Percentiles rank a stretch among this genome's conserved stretches.
Conservation (phyloP, 2,888 invertebrate species). For the Lasiommata megera region DNA sequence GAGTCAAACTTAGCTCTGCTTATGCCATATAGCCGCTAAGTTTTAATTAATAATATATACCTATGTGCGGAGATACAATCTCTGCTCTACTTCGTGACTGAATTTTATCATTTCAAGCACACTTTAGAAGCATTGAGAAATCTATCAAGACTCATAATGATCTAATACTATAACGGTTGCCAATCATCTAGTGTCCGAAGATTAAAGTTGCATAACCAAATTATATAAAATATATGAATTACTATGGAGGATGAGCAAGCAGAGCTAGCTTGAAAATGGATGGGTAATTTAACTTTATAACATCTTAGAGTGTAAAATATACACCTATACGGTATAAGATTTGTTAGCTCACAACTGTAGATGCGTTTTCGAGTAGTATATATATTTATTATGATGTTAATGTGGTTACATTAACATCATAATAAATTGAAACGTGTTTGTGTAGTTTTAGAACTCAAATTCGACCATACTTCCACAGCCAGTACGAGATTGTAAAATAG, state of each 20-base stretch:
- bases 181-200: slow-evolving; percentile 16
- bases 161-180: not conserved
- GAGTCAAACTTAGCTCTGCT: no score
- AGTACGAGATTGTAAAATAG: no score
- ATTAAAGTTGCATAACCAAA: slow-evolving; percentile 15
- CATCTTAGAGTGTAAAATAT: not conserved
- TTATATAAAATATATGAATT: slow-evolving; percentile 11
- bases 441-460: no score
- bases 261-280: not conserved
- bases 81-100: slow-evolving; percentile 53
- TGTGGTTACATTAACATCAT: no score
- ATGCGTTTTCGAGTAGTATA: no score
- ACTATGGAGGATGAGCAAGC: not conserved
- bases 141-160: slow-evolving; percentile 37
- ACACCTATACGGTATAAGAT: not conserved
- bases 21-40: no score
- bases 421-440: no score
- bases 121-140: slow-evolving; percentile 43
- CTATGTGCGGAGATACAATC: slow-evolving; percentile 35
- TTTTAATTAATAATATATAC: not conserved
- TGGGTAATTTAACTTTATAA: not conserved
- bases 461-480: no score
- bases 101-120: slow-evolving; percentile 33
- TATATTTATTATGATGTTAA: no score
- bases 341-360: no score